Conservation (phyloP, 2,888 invertebrate genomes). For the Strigamia transsilvanica region DNA sequence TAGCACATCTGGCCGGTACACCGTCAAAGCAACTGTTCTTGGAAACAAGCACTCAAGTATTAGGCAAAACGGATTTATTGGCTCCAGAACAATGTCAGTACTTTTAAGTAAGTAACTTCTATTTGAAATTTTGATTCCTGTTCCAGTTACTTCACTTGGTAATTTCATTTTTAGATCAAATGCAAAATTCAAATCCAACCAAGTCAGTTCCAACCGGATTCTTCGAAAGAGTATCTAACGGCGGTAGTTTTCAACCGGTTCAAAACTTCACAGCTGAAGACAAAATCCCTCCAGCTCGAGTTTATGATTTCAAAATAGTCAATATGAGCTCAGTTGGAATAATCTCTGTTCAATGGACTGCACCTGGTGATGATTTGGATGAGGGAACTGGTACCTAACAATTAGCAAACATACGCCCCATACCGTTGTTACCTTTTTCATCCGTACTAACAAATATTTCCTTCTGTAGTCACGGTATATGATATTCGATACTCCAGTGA, state of each 20-base stretch:
- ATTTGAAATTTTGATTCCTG: too few species aligned
- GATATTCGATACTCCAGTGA: background rate
- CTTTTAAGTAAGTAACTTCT: background rate
- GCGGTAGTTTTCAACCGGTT: background rate
- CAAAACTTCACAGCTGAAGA: background rate
- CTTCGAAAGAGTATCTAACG: constrained; percentile 37
- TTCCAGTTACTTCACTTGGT: too few species aligned
- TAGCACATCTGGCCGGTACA: background rate
- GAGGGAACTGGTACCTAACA: constrained; percentile 54
- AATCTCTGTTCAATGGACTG: constrained; percentile 53
- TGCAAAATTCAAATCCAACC: background rate
- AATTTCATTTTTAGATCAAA: background rate
- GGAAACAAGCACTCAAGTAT: background rate
- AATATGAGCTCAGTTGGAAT: background rate
- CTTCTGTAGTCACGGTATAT: background rate
- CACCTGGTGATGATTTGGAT: constrained; percentile 55
- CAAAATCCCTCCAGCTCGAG: constrained; percentile 41
- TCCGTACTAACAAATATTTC: background rate
- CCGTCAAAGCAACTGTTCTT: background rate
- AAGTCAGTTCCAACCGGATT: constrained; percentile 5
- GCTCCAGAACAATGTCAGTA: background rate
- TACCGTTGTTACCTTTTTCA: background rate
- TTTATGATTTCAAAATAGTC: constrained; percentile 37
- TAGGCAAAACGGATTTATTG: background rate
- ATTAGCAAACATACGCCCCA: background rate